Evolutionary conservation across 2,888 invertebrate species (phyloP).

Genomic region (Aricia artaxerxes): DNA sequence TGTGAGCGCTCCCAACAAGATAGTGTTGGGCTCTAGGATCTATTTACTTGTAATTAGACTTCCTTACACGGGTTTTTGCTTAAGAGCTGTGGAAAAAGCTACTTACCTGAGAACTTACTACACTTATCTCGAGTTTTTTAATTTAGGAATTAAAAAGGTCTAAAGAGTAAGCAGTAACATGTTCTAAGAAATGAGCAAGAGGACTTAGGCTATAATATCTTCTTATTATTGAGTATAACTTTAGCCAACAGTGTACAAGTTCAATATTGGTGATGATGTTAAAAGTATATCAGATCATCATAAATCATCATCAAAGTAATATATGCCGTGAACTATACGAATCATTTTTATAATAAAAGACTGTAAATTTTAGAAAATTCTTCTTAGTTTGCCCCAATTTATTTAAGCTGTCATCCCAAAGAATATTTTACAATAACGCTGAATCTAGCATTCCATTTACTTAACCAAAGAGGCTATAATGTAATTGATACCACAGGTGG

Average conservation of each 20-base stretch:
- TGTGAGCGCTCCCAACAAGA: slow-evolving; percentile 75
- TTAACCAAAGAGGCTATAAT: slow-evolving; percentile 13
- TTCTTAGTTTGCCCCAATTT: too few species aligned
- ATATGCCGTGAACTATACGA: too few species aligned
- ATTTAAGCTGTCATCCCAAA: background rate
- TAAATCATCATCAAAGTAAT: too few species aligned
- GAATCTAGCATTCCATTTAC: background rate
- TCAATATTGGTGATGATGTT: background rate
- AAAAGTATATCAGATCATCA: too few species aligned
- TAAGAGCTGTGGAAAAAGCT: background rate
- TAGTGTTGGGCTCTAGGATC: slow-evolving; percentile 74
- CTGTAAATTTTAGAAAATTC: background rate
- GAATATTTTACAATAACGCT: background rate
- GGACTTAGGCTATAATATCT: background rate
- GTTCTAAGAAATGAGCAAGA: background rate
- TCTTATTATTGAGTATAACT: background rate
- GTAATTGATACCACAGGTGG: slow-evolving; percentile 83
- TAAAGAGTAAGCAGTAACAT: background rate
- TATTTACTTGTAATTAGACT: slow-evolving; percentile 77
- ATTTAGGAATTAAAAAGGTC: background rate
- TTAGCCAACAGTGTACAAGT: background rate
- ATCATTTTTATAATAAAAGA: background rate
- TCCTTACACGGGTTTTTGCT: slow-evolving; percentile 49
- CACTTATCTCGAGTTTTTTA: background rate
- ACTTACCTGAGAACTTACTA: background rate